A percentile compares a stretch with the other conserved stretches of the same genome.
Evolutionary conservation across 2,797 vertebrate genomes (phyloP).

Genomic region (Monodelphis domestica): DNA sequence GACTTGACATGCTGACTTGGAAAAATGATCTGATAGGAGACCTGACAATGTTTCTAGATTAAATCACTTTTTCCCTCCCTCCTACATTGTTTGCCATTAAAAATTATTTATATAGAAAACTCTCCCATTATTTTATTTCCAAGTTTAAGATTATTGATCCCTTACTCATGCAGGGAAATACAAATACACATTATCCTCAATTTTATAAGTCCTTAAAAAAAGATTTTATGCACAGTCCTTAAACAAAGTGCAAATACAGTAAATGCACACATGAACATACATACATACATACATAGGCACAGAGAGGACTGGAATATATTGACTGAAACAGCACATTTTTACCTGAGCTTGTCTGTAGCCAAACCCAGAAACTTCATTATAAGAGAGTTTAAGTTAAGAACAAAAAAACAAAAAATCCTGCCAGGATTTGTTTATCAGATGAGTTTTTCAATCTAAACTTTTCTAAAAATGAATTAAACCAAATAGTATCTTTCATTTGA

Average conservation of each 20-base stretch:
- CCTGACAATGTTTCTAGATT: not conserved
- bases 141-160: conserved; percentile 17
- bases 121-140: conserved; percentile 10
- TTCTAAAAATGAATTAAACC: not conserved
- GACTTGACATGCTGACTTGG: not conserved
- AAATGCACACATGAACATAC: not conserved
- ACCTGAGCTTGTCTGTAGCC: not conserved
- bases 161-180: not conserved
- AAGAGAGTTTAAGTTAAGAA: not conserved
- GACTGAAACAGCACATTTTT: not conserved
- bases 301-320: not conserved
- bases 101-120: not conserved
- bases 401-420: not conserved
- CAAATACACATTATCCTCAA: not conserved
- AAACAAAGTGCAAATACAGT: not conserved
- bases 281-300: not conserved
- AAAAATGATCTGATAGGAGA: conserved; percentile 7
- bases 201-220: not conserved
- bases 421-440: not conserved
- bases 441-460: not conserved
- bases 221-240: not conserved
- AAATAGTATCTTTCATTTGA: not conserved
- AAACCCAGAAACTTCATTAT: not conserved
- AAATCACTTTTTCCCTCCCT: not conserved
- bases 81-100: not conserved